Evolutionary conservation across 2,797 vertebrate species (phyloP), one percentile per base, ranked within the genome.

Genomic region (Galago senegalensis): DNA sequence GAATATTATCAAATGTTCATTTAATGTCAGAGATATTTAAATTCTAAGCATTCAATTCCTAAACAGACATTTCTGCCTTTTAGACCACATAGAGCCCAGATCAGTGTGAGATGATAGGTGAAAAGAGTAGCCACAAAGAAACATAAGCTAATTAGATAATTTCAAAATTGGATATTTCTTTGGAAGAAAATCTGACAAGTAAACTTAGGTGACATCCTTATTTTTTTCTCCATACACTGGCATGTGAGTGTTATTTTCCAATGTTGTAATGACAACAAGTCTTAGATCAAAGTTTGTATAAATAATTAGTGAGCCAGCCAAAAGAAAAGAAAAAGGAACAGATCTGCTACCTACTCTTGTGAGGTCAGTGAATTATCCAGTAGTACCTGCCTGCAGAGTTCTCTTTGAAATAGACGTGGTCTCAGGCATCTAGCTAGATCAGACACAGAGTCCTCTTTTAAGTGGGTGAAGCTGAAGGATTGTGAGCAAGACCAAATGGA

Each of bases 1-100:
- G 69, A 92, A 76, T 92, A 91, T 75, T 77, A 80, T 58, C 21
- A 89, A 76, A 77, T 60, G 49, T 65, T 72, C 67, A 73, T 87
- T 76, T 93, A 61, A 89, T 84, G 40, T 63, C 67, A 81, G 46
- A 87, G 67, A 81, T 23, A 86, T 73, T 43, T 58, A 56, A 31
- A 18, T 89, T 27, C 16, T 72, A 16, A 53, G 17, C 14, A 43
- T 83, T 73, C 2, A 17, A 20, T 83, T 80, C 43, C 49, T 75
- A 79, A 87, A 69, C 3, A 83, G 53, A 82, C 40, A 82, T 60
- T 31, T 25, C 61, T 73, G 49, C 14, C 20, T 91, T 95, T 94
- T 40, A 1, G 25, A 67, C 25, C 77, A 23, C 79, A 53, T 61
- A 43, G n/a, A 61, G 16, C 37, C 65, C 43, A 2, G 25, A 75